Conservation (phyloP, 2,113 vertebrate genomes). For the Albula glossodonta region DNA sequence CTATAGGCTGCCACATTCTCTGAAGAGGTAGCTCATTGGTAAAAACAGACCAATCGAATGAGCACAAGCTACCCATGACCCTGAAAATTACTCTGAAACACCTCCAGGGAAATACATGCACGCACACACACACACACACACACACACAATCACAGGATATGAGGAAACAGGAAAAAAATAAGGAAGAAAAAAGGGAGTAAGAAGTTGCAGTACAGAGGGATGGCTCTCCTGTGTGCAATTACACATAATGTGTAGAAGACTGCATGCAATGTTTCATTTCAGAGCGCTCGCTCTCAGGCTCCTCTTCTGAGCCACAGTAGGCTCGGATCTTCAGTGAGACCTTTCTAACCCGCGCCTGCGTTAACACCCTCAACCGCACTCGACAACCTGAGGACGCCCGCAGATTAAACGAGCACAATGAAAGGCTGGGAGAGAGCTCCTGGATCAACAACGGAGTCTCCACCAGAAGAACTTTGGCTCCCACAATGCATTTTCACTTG, state of each 20-base stretch:
- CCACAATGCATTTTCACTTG: background rate
- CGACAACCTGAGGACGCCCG: background rate
- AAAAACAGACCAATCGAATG: background rate
- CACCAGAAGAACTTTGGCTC: background rate
- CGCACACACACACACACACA: background rate
- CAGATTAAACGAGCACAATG: background rate
- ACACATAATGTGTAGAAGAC: background rate
- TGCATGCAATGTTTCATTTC: background rate
- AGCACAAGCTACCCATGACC: background rate
- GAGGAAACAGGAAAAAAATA: background rate
- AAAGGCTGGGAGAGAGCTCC: background rate
- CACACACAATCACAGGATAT: background rate
- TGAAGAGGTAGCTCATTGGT: background rate
- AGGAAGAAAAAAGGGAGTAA: background rate
- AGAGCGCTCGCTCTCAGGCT: background rate
- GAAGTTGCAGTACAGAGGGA: background rate
- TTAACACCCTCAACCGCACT: background rate
- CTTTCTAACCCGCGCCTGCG: background rate
- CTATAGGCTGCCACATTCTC: too few species aligned
- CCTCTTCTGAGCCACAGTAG: conserved; percentile 7
- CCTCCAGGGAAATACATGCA: background rate
- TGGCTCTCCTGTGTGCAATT: conserved; percentile 5
- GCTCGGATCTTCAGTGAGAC: background rate
- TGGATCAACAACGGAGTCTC: background rate
- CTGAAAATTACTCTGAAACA: background rate